Evolutionary conservation across 2,888 invertebrate species (phyloP), one percentile per base, ranked within the genome.

Genomic region (Chaitophorus viminalis): DNA sequence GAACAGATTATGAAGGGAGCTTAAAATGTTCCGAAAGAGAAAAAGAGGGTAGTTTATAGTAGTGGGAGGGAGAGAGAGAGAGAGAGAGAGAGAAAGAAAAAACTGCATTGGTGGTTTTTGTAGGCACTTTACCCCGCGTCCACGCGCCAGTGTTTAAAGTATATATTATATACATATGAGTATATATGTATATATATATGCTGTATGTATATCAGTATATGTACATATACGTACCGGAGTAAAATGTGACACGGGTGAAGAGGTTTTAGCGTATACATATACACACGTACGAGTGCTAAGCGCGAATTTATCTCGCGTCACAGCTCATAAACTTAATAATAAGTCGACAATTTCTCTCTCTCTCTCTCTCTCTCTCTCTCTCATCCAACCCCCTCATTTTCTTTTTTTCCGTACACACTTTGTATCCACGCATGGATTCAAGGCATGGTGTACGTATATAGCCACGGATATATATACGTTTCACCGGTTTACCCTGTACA

Each of bases 291-390:
- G 52, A 46, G 54, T 72, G 11, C 4, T 70, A 33, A 72, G 72
- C 60, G 39, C n/a, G 29, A 74, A 83, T 83, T 83, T 83, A 83
- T 83, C 82, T 83, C 82, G 33, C 39, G 82, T 75, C 82, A 83
- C 82, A 83, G 82, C 82, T 83, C 82, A 75, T 83, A 83, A 83
- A 83, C 82, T 83, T 60, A 75, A 75, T 75, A 83, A 74, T 75
- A 83, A 83, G 82, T 83, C 74, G 18, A 25, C 11, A 29, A 6
- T 60, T 60, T 60, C 25, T 60, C 60, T 60, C 3, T 60, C 6
- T 60, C 21, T 21, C 25, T 25, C 18, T 54, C 54, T 54, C 54
- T 21, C 21, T 52, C 11, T 52, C 18, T 52, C 11, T 52, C 21
- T 60, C 25, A 25, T 25, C 46, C 46, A 14, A 21, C 60, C 60